A percentile compares a stretch with the other conserved stretches of the same genome.
Conservation (phyloP, 2,888 invertebrate genomes). For the Andrena bicolor region DNA sequence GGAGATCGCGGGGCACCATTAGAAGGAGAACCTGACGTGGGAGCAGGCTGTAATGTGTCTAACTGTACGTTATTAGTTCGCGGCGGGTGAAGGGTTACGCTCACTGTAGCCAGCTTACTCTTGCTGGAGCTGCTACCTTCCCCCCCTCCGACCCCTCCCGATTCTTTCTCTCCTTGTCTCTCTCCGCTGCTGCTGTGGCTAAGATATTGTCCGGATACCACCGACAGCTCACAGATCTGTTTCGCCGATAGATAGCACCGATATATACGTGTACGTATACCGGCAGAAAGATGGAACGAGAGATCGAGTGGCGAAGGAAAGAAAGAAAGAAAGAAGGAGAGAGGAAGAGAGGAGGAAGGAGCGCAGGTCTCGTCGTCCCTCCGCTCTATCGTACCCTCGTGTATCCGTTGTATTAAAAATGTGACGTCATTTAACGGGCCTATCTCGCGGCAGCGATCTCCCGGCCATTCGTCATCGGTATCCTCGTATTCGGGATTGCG, state of each 20-base stretch:
- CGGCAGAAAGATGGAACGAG: conserved; percentile 60
- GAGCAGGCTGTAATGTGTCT: conserved; percentile 74
- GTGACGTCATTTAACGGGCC: conserved; percentile 75
- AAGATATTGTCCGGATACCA: conserved; percentile 79
- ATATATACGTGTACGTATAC: conserved; percentile 67
- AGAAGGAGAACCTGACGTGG: conserved; percentile 71
- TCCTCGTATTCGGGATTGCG: conserved; percentile 71
- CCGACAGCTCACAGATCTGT: conserved; percentile 78
- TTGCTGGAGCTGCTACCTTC: conserved; percentile 39
- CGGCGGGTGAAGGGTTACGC: conserved; percentile 78
- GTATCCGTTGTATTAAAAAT: conserved; percentile 75
- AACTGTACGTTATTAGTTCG: conserved; percentile 79
- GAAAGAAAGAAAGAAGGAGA: conserved; percentile 36
- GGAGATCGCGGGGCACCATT: conserved; percentile 69
- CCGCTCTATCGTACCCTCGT: conserved; percentile 61
- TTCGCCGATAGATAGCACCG: conserved; percentile 75
- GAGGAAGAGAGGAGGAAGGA: conserved; percentile 44
- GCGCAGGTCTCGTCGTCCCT: conserved; percentile 48
- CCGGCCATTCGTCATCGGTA: conserved; percentile 73
- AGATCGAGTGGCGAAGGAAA: conserved; percentile 56
- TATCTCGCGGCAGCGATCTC: conserved; percentile 72
- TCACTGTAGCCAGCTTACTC: conserved; percentile 64
- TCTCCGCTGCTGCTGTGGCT: conserved; percentile 52
- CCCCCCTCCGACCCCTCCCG: background rate
- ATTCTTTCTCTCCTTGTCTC: conserved; percentile 36